Evolutionary conservation across 92 coral and sea anemone species (phyloP).

Genomic region (Galaxea fascicularis): DNA sequence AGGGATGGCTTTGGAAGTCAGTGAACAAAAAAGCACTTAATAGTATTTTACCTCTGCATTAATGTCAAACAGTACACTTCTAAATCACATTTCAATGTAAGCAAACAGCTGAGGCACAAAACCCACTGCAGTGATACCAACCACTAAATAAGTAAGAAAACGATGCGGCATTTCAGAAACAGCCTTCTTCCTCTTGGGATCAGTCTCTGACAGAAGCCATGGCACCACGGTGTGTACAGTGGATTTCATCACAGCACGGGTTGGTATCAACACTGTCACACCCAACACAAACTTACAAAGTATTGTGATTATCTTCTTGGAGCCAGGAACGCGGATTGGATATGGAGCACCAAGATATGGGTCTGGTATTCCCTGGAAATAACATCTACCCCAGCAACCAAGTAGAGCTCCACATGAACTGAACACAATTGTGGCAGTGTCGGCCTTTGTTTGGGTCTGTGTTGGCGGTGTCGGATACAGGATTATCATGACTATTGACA

Average conservation of each 20-base stretch:
- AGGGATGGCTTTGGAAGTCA: too few relatives aligned
- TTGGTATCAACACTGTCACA: slow-evolving; percentile 73
- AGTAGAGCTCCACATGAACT: slow-evolving; percentile 80
- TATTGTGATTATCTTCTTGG: slow-evolving; percentile 71
- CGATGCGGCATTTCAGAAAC: slow-evolving; percentile 88
- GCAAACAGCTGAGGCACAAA: slow-evolving; percentile 78
- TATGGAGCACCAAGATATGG: slow-evolving; percentile 79
- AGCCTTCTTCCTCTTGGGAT: slow-evolving; percentile 74
- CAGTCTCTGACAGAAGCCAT: slow-evolving; percentile 74
- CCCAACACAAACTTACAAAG: slow-evolving; percentile 83
- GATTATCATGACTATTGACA: slow-evolving; percentile 78
- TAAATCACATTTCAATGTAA: slow-evolving; percentile 68
- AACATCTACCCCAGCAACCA: slow-evolving; percentile 73
- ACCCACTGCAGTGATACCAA: slow-evolving; percentile 79
- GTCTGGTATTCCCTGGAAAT: slow-evolving; percentile 74
- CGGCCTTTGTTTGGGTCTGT: slow-evolving; percentile 84
- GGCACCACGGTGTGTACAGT: slow-evolving; percentile 75
- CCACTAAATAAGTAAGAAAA: slow-evolving; percentile 81
- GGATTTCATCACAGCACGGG: slow-evolving; percentile 81
- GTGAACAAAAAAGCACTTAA: too few relatives aligned
- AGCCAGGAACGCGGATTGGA: slow-evolving; percentile 69
- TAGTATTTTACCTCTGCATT: too few relatives aligned
- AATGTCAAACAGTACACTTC: background rate
- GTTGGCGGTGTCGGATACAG: slow-evolving; percentile 91
- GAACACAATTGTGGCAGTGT: slow-evolving; percentile 89